Evolutionary conservation across 2,888 invertebrate species (phyloP), one percentile per base, ranked within the genome.

Genomic region (Apodemia zela): DNA sequence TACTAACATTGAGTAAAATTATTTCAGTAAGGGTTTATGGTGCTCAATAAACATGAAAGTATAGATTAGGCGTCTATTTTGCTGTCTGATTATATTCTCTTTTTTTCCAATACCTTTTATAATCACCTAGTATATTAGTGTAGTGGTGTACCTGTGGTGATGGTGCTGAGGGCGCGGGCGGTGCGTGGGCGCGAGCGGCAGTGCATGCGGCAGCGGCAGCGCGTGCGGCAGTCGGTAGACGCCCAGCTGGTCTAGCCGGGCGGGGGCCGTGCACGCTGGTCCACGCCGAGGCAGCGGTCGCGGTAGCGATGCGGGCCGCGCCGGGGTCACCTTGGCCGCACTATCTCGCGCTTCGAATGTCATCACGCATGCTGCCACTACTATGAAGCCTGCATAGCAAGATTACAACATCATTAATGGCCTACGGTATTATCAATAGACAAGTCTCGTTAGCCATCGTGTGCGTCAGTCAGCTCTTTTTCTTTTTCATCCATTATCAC

Each of bases 271-370:
- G 84, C 93, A 85, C 73, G 89, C 72, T 17, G 89, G 72, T 17
- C 92, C 76, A 75, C 93, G 77, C 68, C 93, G 73, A 69, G 90
- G 80, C n/a, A 92, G 75, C 10, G 93, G 92, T 11, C 93, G 91
- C 7, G 93, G 92, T 67, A 93, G 78, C 59, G 93, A 82, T 63
- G 90, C 89, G 67, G 92, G 80, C 73, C 92, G 93, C 42, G 97
- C 97, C 0, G 97, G 97, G 17, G 97, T 97, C 62, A 98, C 97
- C 65, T 89, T 89, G 0, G 98, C 97, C 0, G 98, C 97, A 67
- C 97, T 97, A 85, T 99, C 99, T 3, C 98, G 94, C 0, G 98
- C 98, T 81, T 99, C 99, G 80, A 99, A 98, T n/a, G 98, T 99
- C 96, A 99, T 98, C 62, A 99, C 99, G 80, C 98, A 98, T 0